phyloP scores from a whole-genome alignment of 2,888 invertebrate species.

The Leucoptera coffeella region DNA sequence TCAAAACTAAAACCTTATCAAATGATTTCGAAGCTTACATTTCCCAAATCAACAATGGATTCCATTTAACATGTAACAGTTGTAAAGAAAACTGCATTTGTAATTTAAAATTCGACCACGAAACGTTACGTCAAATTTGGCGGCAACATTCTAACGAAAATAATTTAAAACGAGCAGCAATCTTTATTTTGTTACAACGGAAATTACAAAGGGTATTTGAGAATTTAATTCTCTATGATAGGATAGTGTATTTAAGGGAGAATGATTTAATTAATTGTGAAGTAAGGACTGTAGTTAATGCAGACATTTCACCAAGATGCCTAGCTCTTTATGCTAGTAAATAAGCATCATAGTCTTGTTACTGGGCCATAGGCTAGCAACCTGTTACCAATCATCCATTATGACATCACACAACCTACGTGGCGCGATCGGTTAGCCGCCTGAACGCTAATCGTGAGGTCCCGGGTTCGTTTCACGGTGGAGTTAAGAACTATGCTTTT shows the following conservation, averaged over 20 bases:
- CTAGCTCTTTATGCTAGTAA: conserved; percentile 54
- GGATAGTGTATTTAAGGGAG: conserved; percentile 26
- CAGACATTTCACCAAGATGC: conserved; percentile 60
- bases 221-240: conserved; percentile 28
- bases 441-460: too few species aligned
- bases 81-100: conserved; percentile 6
- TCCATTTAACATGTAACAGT: conserved; percentile 13
- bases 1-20: conserved; percentile 16
- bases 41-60: conserved; percentile 18
- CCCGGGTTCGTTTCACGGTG: too few species aligned
- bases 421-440: too few species aligned
- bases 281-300: conserved; percentile 55
- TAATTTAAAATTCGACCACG: conserved; percentile 11
- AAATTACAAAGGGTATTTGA: conserved; percentile 26
- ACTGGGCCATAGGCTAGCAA: too few species aligned
- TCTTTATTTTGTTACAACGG: conserved; percentile 28
- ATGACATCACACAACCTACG: too few species aligned
- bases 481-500: too few species aligned
- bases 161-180: conserved; percentile 19
- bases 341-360: conserved; percentile 11
- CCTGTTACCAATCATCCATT: too few species aligned
- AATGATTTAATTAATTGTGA: conserved; percentile 17
- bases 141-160: conserved; percentile 10
- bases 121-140: conserved; percentile 22
- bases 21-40: conserved; percentile 24